Base-by-base conservation (phyloP, 2,888 invertebrate species). In the Hemithea aestivaria region DNA sequence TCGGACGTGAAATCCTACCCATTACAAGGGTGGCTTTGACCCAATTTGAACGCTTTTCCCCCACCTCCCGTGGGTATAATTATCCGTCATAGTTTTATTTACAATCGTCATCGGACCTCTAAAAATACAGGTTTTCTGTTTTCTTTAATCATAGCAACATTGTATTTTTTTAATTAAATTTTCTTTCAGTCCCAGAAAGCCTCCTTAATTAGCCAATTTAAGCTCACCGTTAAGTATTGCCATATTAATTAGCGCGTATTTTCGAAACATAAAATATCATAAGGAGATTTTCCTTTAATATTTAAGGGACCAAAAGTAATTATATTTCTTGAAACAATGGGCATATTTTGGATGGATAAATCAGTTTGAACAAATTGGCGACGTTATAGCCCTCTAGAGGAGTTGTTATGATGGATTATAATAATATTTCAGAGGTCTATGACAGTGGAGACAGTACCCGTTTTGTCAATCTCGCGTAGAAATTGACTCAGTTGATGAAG, bases 331-430 rank as follows among this genome's bases (percentile, higher is more conserved):
- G 27, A 31, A 33, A 36, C 12, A 41, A 36, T 35, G 24, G 23
- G 12, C n/a, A n/a, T 39, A 34, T 39, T 38, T 35, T 35, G 32
- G 30, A 45, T 41, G 51, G 39, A 59, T 59, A 58, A 60, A 62
- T 62, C 57, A 53, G 43, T 59, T 55, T 50, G 47, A 53, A 53
- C 47, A 45, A 46, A 45, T 46, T 48, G 37, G 45, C 42, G 50
- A 53, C 30, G 53, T 64, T 58, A 58, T 58, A 51, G 44, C 35
- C 35, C 40, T 51, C 47, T 51, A 41, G 50, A 52, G 44, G 44
- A 44, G 40, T 45, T 27, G 25, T 12, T 46, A 49, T 61, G 66
- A 66, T 57, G 50, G 50, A 66, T 65, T 48, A 53, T 48, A 45
- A 51, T 48, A 44, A 58, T 66, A 59, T 61, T 61, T 66, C 54